A percentile compares a stretch with the other conserved stretches of the same genome.
Evolutionary conservation across 2,113 vertebrate species (phyloP).

Genomic region (Laticauda laticaudata): DNA sequence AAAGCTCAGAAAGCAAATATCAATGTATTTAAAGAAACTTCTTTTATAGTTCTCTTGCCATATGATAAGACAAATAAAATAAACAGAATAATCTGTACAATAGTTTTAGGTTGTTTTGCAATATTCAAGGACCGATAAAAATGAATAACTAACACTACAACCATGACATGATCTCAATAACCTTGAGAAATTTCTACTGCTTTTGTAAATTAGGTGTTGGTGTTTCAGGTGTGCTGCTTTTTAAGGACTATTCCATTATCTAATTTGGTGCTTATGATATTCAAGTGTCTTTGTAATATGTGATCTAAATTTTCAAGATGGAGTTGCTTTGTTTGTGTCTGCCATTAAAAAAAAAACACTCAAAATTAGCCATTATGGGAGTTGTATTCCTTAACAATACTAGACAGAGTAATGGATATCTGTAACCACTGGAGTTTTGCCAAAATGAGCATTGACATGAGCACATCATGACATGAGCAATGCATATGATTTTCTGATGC

Average conservation of each 20-base stretch:
- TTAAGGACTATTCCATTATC: not conserved
- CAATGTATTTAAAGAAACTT: constrained; percentile 2
- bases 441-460: not conserved
- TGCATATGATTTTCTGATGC: not conserved
- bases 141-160: not conserved
- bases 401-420: not conserved
- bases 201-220: not conserved
- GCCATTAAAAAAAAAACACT: not conserved
- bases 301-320: not conserved
- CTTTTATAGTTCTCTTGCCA: constrained; percentile 19
- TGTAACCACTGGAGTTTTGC: not conserved
- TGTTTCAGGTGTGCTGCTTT: not conserved
- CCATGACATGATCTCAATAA: not conserved
- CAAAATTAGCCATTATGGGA: not conserved
- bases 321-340: not conserved
- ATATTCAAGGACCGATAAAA: not conserved
- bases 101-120: not conserved
- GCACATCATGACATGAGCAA: not conserved
- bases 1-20: constrained; percentile 14
- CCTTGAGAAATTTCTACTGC: not conserved
- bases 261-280: not conserved
- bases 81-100: rapidly evolving
- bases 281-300: not conserved
- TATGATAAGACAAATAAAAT: constrained; percentile 8
- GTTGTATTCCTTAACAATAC: not conserved